phyloP scores from a whole-genome alignment of 2,888 invertebrate species.

The Drosophila pegasa region DNA sequence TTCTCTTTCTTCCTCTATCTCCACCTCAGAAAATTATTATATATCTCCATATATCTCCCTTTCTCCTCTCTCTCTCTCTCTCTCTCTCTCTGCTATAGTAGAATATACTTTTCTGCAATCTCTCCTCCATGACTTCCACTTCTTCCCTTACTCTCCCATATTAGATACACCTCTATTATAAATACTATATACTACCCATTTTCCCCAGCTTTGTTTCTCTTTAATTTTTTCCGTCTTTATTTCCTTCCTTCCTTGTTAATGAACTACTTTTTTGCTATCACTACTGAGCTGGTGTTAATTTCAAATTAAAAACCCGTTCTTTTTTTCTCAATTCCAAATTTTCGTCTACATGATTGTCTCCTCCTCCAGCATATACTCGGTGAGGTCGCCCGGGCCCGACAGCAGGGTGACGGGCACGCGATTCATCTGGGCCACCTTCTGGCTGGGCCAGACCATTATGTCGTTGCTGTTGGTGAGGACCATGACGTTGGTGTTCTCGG shows the following conservation, averaged over 20 bases:
- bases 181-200: background rate
- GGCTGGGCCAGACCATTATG: conserved; percentile 73
- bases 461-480: conserved; percentile 64
- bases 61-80: background rate
- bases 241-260: background rate
- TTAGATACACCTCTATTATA: no score
- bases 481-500: conserved; percentile 68
- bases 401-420: conserved; percentile 65
- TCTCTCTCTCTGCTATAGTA: background rate
- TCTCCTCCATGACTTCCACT: background rate
- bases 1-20: background rate
- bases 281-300: background rate
- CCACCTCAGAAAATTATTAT: no score
- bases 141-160: no score
- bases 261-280: background rate
- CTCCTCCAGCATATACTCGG: conserved; percentile 72
- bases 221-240: background rate
- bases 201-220: background rate
- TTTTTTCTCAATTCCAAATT: conserved; percentile 16
- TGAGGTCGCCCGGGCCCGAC: conserved; percentile 63
- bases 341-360: conserved; percentile 63
- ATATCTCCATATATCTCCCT: no score
- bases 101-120: background rate
- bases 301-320: background rate
- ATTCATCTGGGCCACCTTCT: conserved; percentile 70